phyloP scores from a whole-genome alignment of 2,888 invertebrate species.

The Anorthoa munda region DNA sequence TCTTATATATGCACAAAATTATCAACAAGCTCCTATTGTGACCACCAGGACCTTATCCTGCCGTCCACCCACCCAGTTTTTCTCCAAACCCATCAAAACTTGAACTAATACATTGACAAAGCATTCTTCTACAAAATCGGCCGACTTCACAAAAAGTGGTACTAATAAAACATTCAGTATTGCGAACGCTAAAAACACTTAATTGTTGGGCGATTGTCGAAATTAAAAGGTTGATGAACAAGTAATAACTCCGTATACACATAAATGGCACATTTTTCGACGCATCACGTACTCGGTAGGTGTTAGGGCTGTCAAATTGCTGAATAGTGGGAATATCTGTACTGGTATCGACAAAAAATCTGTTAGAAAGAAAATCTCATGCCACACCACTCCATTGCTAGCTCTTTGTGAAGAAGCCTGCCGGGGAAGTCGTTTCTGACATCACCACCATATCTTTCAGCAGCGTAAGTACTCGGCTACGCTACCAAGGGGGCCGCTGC shows the following conservation, averaged over 20 bases:
- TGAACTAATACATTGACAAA: conserved; percentile 52
- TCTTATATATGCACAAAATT: not conserved
- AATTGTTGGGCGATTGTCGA: conserved; percentile 68
- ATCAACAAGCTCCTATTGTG: not conserved
- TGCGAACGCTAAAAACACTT: conserved; percentile 58
- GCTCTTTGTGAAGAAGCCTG: too few relatives aligned
- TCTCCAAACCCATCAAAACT: conserved; percentile 42
- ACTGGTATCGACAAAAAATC: not conserved
- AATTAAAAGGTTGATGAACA: conserved; percentile 70
- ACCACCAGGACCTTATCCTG: not conserved
- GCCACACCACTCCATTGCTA: too few relatives aligned
- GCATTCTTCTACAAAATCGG: conserved; percentile 52
- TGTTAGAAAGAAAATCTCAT: too few relatives aligned
- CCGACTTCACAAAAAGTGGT: conserved; percentile 51
- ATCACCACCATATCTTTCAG: too few relatives aligned
- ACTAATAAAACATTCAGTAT: conserved; percentile 59
- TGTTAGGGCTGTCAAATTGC: conserved; percentile 50
- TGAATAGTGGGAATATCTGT: not conserved
- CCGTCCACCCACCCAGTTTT: conserved; percentile 21
- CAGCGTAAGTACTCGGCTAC: too few relatives aligned
- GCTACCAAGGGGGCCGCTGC: too few relatives aligned
- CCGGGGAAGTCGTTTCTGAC: too few relatives aligned
- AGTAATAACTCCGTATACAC: conserved; percentile 65
- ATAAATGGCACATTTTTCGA: conserved; percentile 75
- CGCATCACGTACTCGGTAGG: conserved; percentile 73